Evolutionary conservation across 2,888 invertebrate genomes (phyloP).

Genomic region (Himalopsyche kuldschensis): DNA sequence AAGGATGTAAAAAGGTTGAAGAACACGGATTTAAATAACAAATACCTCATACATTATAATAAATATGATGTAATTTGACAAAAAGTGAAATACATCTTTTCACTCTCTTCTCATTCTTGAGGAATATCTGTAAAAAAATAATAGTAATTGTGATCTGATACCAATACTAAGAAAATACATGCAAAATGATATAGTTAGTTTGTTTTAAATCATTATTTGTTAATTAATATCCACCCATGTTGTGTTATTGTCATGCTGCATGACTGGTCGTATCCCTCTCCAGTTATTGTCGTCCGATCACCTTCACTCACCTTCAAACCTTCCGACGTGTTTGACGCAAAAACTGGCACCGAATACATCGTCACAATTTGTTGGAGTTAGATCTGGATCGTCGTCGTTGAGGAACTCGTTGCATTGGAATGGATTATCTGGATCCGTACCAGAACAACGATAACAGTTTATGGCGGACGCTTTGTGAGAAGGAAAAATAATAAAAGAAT

Average conservation of each 20-base stretch:
- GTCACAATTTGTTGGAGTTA: constrained; percentile 72
- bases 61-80: no score
- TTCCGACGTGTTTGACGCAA: constrained; percentile 91
- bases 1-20: no score
- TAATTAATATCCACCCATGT: not conserved
- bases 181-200: no score
- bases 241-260: not conserved
- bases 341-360: constrained; percentile 81
- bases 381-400: constrained; percentile 63
- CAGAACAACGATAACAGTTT: constrained; percentile 87
- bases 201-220: no score
- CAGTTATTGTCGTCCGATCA: not conserved
- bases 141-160: no score
- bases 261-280: not conserved
- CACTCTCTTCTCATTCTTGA: no score
- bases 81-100: no score
- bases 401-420: constrained; percentile 85
- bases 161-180: no score
- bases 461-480: constrained; percentile 61
- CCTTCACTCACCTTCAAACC: constrained; percentile 78
- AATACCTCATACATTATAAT: no score
- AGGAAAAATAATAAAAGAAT: not conserved
- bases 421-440: constrained; percentile 73
- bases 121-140: no score
- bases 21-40: no score